phyloP scores from a whole-genome alignment of 2,113 vertebrate species.

The Sylvietta virens region DNA sequence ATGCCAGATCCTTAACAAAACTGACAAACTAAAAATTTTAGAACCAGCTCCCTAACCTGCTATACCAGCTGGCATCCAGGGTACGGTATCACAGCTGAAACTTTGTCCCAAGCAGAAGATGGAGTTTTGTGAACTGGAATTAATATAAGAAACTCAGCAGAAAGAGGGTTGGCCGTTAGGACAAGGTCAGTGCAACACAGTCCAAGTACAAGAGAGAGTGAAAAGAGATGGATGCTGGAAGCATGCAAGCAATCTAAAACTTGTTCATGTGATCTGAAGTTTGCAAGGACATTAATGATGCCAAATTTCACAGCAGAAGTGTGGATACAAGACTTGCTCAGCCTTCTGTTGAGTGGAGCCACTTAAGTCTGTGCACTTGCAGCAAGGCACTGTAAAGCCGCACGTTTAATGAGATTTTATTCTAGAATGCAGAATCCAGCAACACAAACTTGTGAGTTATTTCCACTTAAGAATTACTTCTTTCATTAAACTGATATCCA shows the following conservation, averaged over 20 bases:
- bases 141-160: not conserved
- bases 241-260: not conserved
- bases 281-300: not conserved
- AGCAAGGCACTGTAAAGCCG: not conserved
- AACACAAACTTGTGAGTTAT: not conserved
- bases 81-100: not conserved
- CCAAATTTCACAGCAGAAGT: not conserved
- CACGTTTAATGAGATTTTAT: not conserved
- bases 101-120: not conserved
- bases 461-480: not conserved
- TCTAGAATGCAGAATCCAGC: not conserved
- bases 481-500: not conserved
- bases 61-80: not conserved
- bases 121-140: not conserved
- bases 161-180: not conserved
- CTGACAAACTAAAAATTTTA: not conserved
- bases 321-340: not conserved
- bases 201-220: not conserved
- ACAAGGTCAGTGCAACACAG: not conserved
- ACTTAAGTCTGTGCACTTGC: not conserved
- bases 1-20: not conserved
- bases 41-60: not conserved
- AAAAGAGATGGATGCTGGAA: not conserved
- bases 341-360: not conserved
- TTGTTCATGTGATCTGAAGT: rapidly evolving